Base-by-base conservation (phyloP, 2,113 vertebrate genomes). In the Tonatia bakeri region DNA sequence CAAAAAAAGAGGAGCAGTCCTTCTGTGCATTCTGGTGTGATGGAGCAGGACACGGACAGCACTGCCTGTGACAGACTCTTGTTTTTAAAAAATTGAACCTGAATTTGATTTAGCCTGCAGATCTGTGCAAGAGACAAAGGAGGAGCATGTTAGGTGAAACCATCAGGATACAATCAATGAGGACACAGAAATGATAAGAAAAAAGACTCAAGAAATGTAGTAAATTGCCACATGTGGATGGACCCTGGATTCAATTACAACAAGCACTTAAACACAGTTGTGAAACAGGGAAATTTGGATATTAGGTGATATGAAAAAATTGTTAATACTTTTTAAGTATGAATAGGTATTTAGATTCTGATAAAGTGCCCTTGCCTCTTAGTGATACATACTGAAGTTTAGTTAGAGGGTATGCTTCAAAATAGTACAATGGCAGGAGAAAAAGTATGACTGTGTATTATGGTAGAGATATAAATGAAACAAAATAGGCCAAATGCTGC, bases 241-340 rank as follows among this genome's bases (percentile, higher is more conserved):
- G 69, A 87, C 45, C 86, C 45, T 94, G 81, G 11, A 19, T 84
- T 36, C 6, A 1, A 28, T 82, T 94, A 40, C 2, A 69, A 20
- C 36, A 94, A 77, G 82, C 7, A 9, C 28, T 82, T 87, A 52
- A 82, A 88, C n/a, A 90, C 15, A 20, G 24, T 81, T 52, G 36
- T 72, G 77, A 81, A 82, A 85, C n/a, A 73, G 24, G 47, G 69
- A 64, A 67, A 86, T 76, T 81, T 91, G 61, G 9, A n/a, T 84
- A 52, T 90, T 89, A 84, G 38, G 69, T 82, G 22, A 69, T 47
- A 76, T 38, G 75, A 86, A 76, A 67, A 87, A 87, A 67, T 36
- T 80, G 19, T 54, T 93, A 87, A 17, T 95, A 90, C 87, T 94
- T 96, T 77, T 36, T 3, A 54, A 73, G 6, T 59, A 4, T 96